Conservation (phyloP, 2,888 invertebrate genomes). For the Diarsia dahlii region DNA sequence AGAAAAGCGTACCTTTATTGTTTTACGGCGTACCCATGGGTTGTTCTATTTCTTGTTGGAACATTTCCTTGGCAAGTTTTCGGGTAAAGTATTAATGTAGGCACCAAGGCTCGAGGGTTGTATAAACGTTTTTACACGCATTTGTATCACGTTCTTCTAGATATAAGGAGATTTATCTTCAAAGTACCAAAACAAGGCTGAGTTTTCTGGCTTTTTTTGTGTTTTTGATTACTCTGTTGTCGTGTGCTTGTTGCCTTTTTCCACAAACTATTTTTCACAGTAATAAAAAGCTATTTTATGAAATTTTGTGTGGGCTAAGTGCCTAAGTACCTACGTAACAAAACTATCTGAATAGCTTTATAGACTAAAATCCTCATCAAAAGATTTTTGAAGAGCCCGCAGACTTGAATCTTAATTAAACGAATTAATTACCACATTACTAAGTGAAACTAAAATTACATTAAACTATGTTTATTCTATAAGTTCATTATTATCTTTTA, state of each 20-base stretch:
- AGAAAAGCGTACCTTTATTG: slow-evolving; percentile 37
- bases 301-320: neutral
- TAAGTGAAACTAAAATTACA: slow-evolving; percentile 3
- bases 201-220: neutral
- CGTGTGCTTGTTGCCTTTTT: neutral
- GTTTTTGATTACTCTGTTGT: slow-evolving; percentile 11
- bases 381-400: neutral
- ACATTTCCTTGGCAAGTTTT: slow-evolving; percentile 30
- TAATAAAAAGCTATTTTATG: neutral
- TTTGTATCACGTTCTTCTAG: slow-evolving; percentile 17
- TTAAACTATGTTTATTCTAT: neutral
- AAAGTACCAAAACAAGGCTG: slow-evolving; percentile 2
- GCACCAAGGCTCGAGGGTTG: slow-evolving; percentile 21
- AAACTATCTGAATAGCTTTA: neutral
- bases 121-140: slow-evolving; percentile 48
- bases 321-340: neutral
- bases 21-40: slow-evolving; percentile 35
- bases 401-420: slow-evolving; percentile 9
- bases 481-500: neutral
- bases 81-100: slow-evolving; percentile 34
- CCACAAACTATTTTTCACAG: neutral
- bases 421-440: neutral
- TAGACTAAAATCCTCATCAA: slow-evolving; percentile 11
- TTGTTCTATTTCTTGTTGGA: slow-evolving; percentile 24
- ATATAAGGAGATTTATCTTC: slow-evolving; percentile 26